Evolutionary conservation across 1,140 invertebrate species (phyloP).

Genomic region (Microplitis demolitor): DNA sequence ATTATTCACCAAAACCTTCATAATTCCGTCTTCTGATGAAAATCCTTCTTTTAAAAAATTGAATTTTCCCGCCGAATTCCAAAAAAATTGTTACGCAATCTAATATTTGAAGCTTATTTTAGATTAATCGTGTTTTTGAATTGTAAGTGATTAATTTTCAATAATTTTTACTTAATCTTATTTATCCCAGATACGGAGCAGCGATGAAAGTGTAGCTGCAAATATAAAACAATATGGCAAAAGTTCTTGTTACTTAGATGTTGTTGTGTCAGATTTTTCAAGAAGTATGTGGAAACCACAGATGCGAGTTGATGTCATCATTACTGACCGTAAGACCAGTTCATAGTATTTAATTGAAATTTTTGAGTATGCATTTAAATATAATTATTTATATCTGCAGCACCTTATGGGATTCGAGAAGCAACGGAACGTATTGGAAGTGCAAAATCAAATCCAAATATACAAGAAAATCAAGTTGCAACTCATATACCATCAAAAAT

Average conservation of each 20-base stretch:
- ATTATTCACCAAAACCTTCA: too few species aligned
- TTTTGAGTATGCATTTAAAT: constrained; percentile 13
- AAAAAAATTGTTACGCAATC: too few species aligned
- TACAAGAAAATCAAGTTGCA: constrained; percentile 66
- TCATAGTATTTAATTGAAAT: constrained; percentile 6
- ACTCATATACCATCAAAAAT: constrained; percentile 86
- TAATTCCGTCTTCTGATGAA: too few species aligned
- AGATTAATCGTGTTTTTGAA: too few species aligned
- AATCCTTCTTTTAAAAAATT: too few species aligned
- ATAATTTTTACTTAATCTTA: background rate
- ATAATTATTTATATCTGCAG: constrained; percentile 62
- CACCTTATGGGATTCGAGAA: constrained; percentile 95
- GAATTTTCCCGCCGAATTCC: too few species aligned
- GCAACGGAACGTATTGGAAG: constrained; percentile 84
- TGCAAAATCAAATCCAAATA: constrained; percentile 65
- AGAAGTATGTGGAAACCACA: constrained; percentile 75
- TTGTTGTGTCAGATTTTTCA: constrained; percentile 89
- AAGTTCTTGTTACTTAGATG: constrained; percentile 79
- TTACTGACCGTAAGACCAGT: constrained; percentile 86
- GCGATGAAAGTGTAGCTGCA: constrained; percentile 82
- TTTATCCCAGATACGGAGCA: constrained; percentile 66
- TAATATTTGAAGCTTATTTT: too few species aligned
- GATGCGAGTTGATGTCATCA: constrained; percentile 81
- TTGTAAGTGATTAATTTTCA: constrained; percentile 7
- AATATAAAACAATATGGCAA: constrained; percentile 89